phyloP scores from a whole-genome alignment of 2,888 invertebrate genomes.

The Tinea trinotella region DNA sequence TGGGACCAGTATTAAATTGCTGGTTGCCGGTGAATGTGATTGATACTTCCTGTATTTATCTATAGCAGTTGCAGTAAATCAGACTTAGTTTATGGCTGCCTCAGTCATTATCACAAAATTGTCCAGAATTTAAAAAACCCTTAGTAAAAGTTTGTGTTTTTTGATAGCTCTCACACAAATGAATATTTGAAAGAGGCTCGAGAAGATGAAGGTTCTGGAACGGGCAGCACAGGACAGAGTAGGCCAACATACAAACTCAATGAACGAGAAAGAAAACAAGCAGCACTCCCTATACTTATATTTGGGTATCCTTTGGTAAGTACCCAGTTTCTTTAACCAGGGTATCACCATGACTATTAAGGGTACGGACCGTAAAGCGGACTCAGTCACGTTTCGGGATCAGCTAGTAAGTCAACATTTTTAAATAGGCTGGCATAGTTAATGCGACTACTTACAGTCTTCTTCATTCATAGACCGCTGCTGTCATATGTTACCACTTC shows the following conservation, averaged over 20 bases:
- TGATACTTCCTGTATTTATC: slow-evolving; percentile 5
- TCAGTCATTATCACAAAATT: slow-evolving; percentile 23
- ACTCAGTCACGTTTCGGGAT: too few species aligned
- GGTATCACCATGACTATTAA: too few species aligned
- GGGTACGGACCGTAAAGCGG: too few species aligned
- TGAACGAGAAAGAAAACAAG: slow-evolving; percentile 88
- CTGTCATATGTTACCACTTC: too few species aligned
- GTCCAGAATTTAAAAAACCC: slow-evolving; percentile 20
- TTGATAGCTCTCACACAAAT: slow-evolving; percentile 83
- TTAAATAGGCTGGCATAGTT: too few species aligned
- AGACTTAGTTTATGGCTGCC: too few species aligned
- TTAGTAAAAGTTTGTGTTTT: slow-evolving; percentile 13
- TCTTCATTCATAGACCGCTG: too few species aligned
- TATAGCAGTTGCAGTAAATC: slow-evolving; percentile 20
- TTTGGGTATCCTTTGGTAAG: slow-evolving; percentile 90
- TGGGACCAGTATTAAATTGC: too few species aligned
- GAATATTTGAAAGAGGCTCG: slow-evolving; percentile 79
- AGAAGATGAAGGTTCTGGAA: slow-evolving; percentile 52
- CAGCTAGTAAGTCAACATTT: too few species aligned
- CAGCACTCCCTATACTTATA: slow-evolving; percentile 90
- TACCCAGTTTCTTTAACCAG: too few species aligned
- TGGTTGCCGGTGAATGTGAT: too few species aligned
- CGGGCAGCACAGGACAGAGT: slow-evolving; percentile 69
- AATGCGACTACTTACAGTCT: too few species aligned
- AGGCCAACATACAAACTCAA: slow-evolving; percentile 74